Evolutionary conservation across 2,888 invertebrate genomes (phyloP).

Genomic region (Synergus umbraculus): DNA sequence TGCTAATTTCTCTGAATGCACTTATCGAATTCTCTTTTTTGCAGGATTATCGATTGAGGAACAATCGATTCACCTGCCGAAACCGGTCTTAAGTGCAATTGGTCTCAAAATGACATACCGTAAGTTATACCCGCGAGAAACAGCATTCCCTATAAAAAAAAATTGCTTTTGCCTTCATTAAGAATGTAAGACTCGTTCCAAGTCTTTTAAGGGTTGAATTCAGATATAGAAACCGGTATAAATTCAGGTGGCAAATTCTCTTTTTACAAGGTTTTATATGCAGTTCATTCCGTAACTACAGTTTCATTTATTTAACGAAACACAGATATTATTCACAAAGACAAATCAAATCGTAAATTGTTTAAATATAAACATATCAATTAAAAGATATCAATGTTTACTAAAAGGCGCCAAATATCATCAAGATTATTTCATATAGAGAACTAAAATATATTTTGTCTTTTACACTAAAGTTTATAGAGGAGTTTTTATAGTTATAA

Average conservation of each 20-base stretch:
- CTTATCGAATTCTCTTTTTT: conserved; percentile 11
- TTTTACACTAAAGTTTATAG: not conserved
- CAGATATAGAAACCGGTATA: conserved; percentile 34
- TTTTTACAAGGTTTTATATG: conserved; percentile 19
- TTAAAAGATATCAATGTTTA: not conserved
- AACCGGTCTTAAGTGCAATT: conserved; percentile 35
- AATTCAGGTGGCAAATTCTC: conserved; percentile 31
- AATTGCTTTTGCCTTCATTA: conserved; percentile 21
- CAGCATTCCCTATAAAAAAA: conserved; percentile 22
- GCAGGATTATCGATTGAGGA: conserved; percentile 26
- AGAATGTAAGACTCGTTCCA: conserved; percentile 33
- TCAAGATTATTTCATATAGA: not conserved
- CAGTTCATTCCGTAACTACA: conserved; percentile 12
- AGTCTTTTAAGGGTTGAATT: conserved; percentile 40
- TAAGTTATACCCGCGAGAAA: conserved; percentile 19
- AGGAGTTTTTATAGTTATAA: conserved; percentile 10
- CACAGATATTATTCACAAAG: not conserved
- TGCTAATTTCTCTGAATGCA: conserved; percentile 16
- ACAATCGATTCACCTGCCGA: conserved; percentile 41
- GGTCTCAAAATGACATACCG: conserved; percentile 32
- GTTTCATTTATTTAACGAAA: not conserved
- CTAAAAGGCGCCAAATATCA: not conserved
- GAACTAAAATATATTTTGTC: not conserved
- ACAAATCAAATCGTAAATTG: not conserved
- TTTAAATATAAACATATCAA: not conserved